Evolutionary conservation across 2,888 invertebrate genomes (phyloP).

Genomic region (Piscicola geometra): DNA sequence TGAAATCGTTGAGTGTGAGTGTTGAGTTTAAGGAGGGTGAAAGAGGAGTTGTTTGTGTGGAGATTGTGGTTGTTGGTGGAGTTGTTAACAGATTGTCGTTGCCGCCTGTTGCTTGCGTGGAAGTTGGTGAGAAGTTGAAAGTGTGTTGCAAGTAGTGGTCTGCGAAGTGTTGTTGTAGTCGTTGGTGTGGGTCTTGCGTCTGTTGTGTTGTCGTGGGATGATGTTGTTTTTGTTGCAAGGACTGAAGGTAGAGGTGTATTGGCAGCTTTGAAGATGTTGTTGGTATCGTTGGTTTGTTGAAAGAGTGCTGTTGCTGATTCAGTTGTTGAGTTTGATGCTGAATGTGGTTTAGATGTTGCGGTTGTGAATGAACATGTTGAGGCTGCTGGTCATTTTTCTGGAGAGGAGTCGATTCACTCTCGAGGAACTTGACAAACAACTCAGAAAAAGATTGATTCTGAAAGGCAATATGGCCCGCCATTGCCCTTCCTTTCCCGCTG

Average conservation of each 20-base stretch:
- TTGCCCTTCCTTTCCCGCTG: neutral
- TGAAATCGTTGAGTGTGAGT: too few relatives aligned
- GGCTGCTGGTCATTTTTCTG: neutral
- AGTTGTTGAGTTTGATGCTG: neutral
- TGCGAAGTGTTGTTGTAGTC: too few relatives aligned
- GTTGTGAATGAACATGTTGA: neutral
- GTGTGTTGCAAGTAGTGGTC: too few relatives aligned
- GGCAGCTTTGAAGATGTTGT: neutral
- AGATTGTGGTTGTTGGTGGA: too few relatives aligned
- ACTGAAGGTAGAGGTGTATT: neutral
- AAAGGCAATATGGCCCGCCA: too few relatives aligned
- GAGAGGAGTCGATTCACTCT: conserved; percentile 63
- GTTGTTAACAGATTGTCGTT: too few relatives aligned
- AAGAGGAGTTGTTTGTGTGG: too few relatives aligned
- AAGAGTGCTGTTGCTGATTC: neutral
- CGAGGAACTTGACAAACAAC: conserved; percentile 75
- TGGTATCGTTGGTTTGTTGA: neutral
- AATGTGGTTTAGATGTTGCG: neutral
- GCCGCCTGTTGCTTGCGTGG: too few relatives aligned
- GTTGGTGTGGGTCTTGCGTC: neutral
- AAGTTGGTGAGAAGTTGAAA: too few relatives aligned
- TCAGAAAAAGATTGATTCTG: conserved; percentile 63
- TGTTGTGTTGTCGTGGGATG: too few relatives aligned
- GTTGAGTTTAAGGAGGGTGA: too few relatives aligned
- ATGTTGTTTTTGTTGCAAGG: neutral